These are phyloP conservation scores for Neodiprion lecontei DNA, from an alignment of 1,140 invertebrate species.

Conservation along the genomic window DNA sequence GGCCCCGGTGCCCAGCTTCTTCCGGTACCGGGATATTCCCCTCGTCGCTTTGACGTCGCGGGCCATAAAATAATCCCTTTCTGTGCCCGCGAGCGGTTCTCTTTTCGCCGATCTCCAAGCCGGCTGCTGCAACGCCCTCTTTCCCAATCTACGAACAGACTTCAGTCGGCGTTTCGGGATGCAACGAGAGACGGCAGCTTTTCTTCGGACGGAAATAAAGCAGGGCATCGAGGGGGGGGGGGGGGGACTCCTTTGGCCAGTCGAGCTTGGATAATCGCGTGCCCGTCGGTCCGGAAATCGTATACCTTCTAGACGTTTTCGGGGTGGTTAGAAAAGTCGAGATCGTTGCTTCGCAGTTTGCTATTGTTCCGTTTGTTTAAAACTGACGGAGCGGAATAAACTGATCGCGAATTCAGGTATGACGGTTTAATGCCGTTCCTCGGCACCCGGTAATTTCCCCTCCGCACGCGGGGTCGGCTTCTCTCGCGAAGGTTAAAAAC, in stretches of 20 bases:
- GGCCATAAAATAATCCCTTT: constrained; percentile 3
- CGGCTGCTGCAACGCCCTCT: too few relatives aligned
- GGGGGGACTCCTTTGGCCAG: constrained; percentile 52
- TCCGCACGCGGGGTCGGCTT: not conserved
- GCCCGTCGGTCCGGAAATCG: not conserved
- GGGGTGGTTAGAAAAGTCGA: too few relatives aligned
- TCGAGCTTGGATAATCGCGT: constrained; percentile 56
- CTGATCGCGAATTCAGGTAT: too few relatives aligned
- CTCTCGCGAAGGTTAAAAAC: not conserved
- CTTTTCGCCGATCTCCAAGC: not conserved
- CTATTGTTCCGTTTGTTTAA: too few relatives aligned
- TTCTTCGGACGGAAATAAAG: constrained; percentile 28
- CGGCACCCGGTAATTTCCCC: not conserved
- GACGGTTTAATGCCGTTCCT: too few relatives aligned
- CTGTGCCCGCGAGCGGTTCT: not conserved
- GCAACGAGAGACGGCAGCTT: not conserved
- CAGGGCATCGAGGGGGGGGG: constrained; percentile 28
- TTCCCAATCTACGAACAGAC: too few relatives aligned
- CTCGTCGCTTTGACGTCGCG: not conserved
- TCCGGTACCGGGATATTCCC: not conserved
- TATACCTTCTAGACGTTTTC: not conserved
- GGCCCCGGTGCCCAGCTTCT: not conserved
- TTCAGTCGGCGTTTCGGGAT: too few relatives aligned
- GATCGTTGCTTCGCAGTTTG: too few relatives aligned
- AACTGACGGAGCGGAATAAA: too few relatives aligned